A percentile compares a stretch with the other conserved stretches of the same genome.
phyloP scores from a whole-genome alignment of 2,797 vertebrate genomes.

The Chromis chromis region DNA sequence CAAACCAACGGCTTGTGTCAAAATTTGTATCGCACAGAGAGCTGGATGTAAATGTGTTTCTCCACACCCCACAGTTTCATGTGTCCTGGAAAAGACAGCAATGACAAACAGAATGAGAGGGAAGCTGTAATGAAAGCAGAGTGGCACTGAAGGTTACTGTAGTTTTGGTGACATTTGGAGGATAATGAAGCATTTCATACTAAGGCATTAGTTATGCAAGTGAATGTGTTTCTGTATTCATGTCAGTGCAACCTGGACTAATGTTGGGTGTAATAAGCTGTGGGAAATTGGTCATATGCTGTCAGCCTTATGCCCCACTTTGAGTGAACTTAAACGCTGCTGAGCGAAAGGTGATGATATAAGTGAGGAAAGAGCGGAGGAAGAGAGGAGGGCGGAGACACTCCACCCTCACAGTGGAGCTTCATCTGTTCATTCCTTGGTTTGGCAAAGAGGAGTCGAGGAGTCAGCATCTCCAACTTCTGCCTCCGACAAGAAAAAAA shows the following conservation, averaged over 20 bases:
- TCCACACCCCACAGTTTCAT: background rate
- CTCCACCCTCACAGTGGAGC: conserved; percentile 45
- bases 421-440: conserved; percentile 46
- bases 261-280: conserved; percentile 9
- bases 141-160: conserved; percentile 7
- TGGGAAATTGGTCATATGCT: background rate
- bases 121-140: conserved; percentile 3
- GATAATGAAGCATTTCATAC: background rate
- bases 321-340: background rate
- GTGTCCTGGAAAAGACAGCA: conserved; percentile 24
- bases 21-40: conserved; percentile 39
- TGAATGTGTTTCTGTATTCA: conserved; percentile 26
- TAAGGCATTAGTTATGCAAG: conserved; percentile 7
- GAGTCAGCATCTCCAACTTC: conserved; percentile 61
- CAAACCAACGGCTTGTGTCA: conserved; percentile 69
- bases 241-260: conserved; percentile 29
- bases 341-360: conserved; percentile 40
- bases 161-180: background rate
- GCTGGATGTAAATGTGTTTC: conserved; percentile 34
- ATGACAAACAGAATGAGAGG: conserved; percentile 35
- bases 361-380: conserved; percentile 26
- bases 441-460: conserved; percentile 28
- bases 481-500: conserved; percentile 8
- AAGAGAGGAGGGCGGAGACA: conserved; percentile 65
- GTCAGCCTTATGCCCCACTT: conserved; percentile 6